Evolutionary conservation across 2,797 vertebrate genomes (phyloP), one percentile per base, ranked within the genome.

Genomic region (Acanthurus tractus): DNA sequence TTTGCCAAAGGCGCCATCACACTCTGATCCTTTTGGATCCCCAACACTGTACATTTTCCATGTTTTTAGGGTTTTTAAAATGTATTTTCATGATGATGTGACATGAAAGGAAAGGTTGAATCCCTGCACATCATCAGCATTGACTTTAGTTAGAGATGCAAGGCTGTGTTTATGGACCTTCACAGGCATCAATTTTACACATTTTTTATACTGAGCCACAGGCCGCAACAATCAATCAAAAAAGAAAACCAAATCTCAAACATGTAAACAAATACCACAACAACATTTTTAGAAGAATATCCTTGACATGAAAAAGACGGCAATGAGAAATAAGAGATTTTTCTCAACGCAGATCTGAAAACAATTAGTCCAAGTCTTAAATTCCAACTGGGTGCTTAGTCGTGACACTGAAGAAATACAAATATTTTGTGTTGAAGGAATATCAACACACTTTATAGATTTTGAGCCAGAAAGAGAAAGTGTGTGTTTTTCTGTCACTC

Each of bases 1-100:
- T 83, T 89, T 79, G 63, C 70, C 74, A 70, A 81, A 76, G 74
- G 54, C 55, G 3, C 69, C 58, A 45, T 76, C 73, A 48, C 58
- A 44, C 20, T 70, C 15, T 8, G 38, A 75, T 72, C 42, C 57
- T 56, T 75, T 75, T 64, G 54, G 63, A 86, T 81, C 48, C 38
- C 48, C 53, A 70, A n/a, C 4, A 2, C 44, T 83, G 75, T 73
- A 70, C 75, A 70, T 70, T 73, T 78, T 82, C 36, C 34, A 71
- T 58, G 20, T 58, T 74, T 72, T 49, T 49, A 42, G 6, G 22
- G 6, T 18, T 82, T 82, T 71, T 23, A 68, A 68, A 65, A 68
- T 54, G 17, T 38, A 56, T 57, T 82, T 78, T 58, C 46, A 61
- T 64, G 36, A 40, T 85, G 68, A 61, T 81, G 29, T 64, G 34